Evolutionary conservation across 2,113 vertebrate species (phyloP), one percentile per base, ranked within the genome.

Genomic region (Genyomyrus donnyi): DNA sequence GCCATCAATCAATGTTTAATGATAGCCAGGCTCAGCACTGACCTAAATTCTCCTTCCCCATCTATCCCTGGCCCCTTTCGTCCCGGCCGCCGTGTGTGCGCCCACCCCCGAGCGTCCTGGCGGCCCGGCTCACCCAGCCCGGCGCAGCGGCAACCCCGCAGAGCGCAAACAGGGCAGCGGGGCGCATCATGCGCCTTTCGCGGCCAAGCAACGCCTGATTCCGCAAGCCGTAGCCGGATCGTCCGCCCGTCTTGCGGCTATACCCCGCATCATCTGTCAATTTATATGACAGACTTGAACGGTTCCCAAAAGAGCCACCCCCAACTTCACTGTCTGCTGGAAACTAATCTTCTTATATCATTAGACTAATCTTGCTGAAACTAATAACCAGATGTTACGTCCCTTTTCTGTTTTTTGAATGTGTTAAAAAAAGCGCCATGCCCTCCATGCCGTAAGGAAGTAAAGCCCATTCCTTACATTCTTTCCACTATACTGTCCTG

Each of bases 271-370:
- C 62, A 70, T 70, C 62, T 80, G 74, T 80, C 74, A 80, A 80
- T 80, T 80, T 80, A 80, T 80, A 80, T 80, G 74, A 80, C 74
- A 80, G 74, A 80, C 5, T 80, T 80, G 74, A 80, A 80, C 35
- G 74, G 31, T 19, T 80, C 74, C 74, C 74, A 80, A 80, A 80
- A 56, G 53, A 89, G 13, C 42, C 53, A 42, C 48, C 27, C 15
- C 35, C 87, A 53, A 83, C 50, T 87, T 77, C 52, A 89, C 90
- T 90, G 62, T 91, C 93, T 96, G 94, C 95, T 96, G 94, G 94
- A 97, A 96, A 98, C 97, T 98, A 97, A 97, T 98, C 97, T 98
- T 96, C 97, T 98, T 98, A 97, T 97, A 98, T 98, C 96, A 96
- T 98, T 98, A 98, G 97, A 96, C 96, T 98, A 97, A 98, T 96